Evolutionary conservation across 2,888 invertebrate species (phyloP).

Genomic region (Apotomis capreana): DNA sequence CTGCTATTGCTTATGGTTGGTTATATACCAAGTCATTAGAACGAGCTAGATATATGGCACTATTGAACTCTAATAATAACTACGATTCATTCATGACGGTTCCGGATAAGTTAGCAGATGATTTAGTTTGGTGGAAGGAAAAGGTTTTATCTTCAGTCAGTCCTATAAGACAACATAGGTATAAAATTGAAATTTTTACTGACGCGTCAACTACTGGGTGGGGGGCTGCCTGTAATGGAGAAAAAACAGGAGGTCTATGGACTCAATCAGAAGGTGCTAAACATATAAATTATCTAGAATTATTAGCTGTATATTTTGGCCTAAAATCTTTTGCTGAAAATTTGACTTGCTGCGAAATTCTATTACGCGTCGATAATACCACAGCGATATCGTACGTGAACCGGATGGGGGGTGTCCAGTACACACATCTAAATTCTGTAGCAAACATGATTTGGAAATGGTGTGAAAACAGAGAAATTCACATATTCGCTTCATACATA

Average conservation of each 20-base stretch:
- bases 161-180: neutral
- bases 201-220: conserved; percentile 7
- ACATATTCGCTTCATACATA: too few species aligned
- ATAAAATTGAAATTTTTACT: neutral
- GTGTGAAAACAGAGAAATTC: too few species aligned
- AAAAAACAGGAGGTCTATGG: neutral
- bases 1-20: conserved; percentile 1
- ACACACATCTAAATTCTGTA: conserved; percentile 18
- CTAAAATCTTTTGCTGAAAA: conserved; percentile 47
- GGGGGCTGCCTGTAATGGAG: neutral
- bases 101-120: neutral
- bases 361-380: conserved; percentile 46
- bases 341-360: conserved; percentile 36
- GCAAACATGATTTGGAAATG: too few species aligned
- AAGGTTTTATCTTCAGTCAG: neutral
- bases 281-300: conserved; percentile 1
- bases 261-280: neutral
- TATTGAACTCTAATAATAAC: conserved; percentile 16
- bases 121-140: conserved; percentile 1
- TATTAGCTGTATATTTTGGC: conserved; percentile 42
- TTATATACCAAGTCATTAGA: neutral
- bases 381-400: conserved; percentile 47
- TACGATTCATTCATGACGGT: neutral
- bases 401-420: conserved; percentile 43
- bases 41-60: neutral